phyloP scores from a whole-genome alignment of 53 echinoderm and acorn worm genomes.

The Crossaster papposus region DNA sequence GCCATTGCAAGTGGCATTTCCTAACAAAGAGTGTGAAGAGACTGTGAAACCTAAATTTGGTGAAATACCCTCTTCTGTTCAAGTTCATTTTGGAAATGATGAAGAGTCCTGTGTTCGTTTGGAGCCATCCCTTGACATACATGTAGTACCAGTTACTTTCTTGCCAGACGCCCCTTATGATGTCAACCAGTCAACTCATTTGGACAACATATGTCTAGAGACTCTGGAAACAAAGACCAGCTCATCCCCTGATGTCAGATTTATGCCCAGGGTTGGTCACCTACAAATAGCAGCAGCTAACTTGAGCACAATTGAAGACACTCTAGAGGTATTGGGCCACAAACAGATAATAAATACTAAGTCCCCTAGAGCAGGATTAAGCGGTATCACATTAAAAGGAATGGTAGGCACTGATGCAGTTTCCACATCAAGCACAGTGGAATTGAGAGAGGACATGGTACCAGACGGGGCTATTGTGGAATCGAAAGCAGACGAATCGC shows the following conservation, averaged over 20 bases:
- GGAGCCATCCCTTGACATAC: background rate
- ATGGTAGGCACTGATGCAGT: background rate
- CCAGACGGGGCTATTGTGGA: slow-evolving; percentile 57
- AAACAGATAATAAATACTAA: background rate
- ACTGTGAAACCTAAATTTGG: background rate
- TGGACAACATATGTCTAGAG: background rate
- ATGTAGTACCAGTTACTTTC: background rate
- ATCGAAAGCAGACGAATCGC: slow-evolving; percentile 15
- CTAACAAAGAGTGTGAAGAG: background rate
- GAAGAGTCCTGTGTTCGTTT: background rate
- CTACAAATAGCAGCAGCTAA: background rate
- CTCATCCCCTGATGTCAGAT: background rate
- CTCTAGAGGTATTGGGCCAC: background rate
- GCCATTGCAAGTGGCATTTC: background rate
- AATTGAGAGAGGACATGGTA: slow-evolving; percentile 59
- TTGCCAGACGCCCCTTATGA: background rate
- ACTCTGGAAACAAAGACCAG: background rate
- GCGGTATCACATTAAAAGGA: background rate
- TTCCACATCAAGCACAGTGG: too few relatives aligned
- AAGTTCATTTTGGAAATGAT: background rate
- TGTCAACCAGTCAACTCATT: background rate
- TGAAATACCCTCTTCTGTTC: background rate
- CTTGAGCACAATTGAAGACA: background rate
- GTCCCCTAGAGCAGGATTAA: background rate
- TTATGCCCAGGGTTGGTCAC: background rate